Base-by-base conservation (phyloP, 1,140 invertebrate genomes). In the Drosophila orena region DNA sequence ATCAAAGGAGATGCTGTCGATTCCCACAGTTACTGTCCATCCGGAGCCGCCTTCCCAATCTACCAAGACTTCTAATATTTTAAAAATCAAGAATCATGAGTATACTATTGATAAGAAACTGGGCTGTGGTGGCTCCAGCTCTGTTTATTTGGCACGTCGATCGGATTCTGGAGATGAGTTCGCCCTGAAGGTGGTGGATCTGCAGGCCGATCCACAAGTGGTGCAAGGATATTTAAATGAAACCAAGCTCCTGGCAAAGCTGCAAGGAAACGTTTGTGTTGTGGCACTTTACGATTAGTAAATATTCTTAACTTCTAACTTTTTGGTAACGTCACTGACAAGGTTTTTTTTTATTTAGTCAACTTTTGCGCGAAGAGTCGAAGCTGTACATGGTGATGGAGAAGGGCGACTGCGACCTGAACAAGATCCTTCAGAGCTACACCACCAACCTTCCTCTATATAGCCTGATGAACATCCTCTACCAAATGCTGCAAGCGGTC, bases 401-500 rank as follows among this genome's bases (percentile, higher is more conserved):
- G 93, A 96, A 96, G 86, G 98, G 98, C 0, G 97, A 98, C 72
- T 96, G 95, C 14, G 98, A 99, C 93, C 94, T 99, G 53, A 95
- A 96, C 56, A 94, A 94, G 73, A 94, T 97, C 37, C 93, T 98
- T n/a, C 95, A 95, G 78, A 93, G 93, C 49, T 93, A 94, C 46
- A 92, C 93, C 6, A 93, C 93, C 47, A 94, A 94, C 84, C 81
- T 97, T 78, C 94, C 95, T 75, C 91, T 95, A 38, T 93, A 96
- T 91, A 96, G 97, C 90, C 94, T 98, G 37, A 94, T 97, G 76
- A 97, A 96, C 92, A 98, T 98, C 93, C 99, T 98, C 97, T 95
- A 95, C 79, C 96, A 98, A 93, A 99, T 99, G 97, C 93, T 99
- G 27, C 94, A 95, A 53, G 97, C 97, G 72, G 98, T 99, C 1